Percentiles rank a stretch among this genome's conserved stretches.
Evolutionary conservation across 2,888 invertebrate genomes (phyloP).

Genomic region (Pristionchus fissidentatus): DNA sequence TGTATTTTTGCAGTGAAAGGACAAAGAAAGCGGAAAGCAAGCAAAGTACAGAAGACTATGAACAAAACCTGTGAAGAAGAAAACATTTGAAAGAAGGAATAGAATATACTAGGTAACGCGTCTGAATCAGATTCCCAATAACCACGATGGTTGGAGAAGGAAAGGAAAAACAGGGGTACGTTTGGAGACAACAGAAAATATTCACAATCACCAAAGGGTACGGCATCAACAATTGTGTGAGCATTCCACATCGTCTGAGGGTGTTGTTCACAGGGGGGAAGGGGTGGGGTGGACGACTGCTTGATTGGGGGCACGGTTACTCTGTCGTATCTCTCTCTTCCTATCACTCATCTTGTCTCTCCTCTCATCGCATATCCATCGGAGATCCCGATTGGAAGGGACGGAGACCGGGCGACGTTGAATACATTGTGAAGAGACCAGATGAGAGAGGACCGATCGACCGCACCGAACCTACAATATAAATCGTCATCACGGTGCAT

Average conservation of each 20-base stretch:
- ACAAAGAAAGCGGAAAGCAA: constrained; percentile 12
- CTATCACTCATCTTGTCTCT: neutral
- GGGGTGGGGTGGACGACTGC: constrained; percentile 16
- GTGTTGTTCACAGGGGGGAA: neutral
- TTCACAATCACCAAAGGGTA: neutral
- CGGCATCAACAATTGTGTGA: constrained; percentile 4
- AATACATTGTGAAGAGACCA: constrained; percentile 43
- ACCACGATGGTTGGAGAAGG: too few species aligned
- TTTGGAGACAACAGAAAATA: neutral
- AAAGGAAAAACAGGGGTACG: neutral
- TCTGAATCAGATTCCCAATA: constrained; percentile 8
- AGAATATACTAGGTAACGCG: constrained; percentile 22
- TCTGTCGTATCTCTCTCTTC: constrained; percentile 9
- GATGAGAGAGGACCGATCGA: neutral
- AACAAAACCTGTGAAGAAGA: constrained; percentile 6
- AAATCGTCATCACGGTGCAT: too few species aligned
- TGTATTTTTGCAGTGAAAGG: neutral
- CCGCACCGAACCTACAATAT: constrained; percentile 30
- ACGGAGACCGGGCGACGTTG: constrained; percentile 45
- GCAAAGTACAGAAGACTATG: constrained; percentile 13
- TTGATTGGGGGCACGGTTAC: neutral
- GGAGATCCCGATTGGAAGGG: constrained; percentile 48
- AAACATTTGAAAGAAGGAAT: too few species aligned
- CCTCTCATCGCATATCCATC: constrained; percentile 42
- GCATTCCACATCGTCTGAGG: neutral